Base-by-base conservation (phyloP, 2,888 invertebrate species). In the Orthonevra nobilis region DNA sequence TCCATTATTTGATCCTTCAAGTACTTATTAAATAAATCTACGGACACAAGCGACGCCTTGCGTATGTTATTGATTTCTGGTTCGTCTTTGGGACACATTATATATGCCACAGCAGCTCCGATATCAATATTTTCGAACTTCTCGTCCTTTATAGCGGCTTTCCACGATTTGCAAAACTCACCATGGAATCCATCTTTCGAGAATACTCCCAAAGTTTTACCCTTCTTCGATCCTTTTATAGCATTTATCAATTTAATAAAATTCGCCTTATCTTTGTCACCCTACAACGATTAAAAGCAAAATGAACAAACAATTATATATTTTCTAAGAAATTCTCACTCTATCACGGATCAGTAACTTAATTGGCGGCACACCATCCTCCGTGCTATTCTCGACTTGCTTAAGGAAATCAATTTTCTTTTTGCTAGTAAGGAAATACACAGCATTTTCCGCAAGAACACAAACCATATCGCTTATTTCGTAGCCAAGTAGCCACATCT, bases 1-100 rank as follows among this genome's bases (percentile, higher is more conserved):
- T 98, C 98, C 95, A 99, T 97, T 82, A 99, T 96, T 89, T 99
- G 97, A 89, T 98, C 97, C 88, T 97, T 96, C 36, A 99, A 91
- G 89, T 97, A 98, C 88, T 99, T 99, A 48, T 94, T 96, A 88
- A 98, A 99, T 9, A 99, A 94, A 89, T 98, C 98, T 61, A 96
- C 95, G 6, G 98, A 96, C 7, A 97, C 96, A 86, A 95, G 90
- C 83, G 96, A 96, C 0, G 99, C 98, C 89, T 97, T 97, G 86
- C 96, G 97, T 58, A 98, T 93, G 5, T 95, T 94, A 50, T 93
- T 92, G 61, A 99, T 90, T 89, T 99, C 99, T 0, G 93, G 89
- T 82, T 98, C 98, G 88, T 99, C 99, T 89, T 99, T 99, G 0
- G 96, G 94, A 3, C 97, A 95, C 93, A 98, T 96, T 0, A 98